A percentile compares a stretch with the other conserved stretches of the same genome.
These are phyloP conservation scores for Cryptus viduatorius DNA, from an alignment of 2,888 invertebrate species.

Conservation along the genomic window DNA sequence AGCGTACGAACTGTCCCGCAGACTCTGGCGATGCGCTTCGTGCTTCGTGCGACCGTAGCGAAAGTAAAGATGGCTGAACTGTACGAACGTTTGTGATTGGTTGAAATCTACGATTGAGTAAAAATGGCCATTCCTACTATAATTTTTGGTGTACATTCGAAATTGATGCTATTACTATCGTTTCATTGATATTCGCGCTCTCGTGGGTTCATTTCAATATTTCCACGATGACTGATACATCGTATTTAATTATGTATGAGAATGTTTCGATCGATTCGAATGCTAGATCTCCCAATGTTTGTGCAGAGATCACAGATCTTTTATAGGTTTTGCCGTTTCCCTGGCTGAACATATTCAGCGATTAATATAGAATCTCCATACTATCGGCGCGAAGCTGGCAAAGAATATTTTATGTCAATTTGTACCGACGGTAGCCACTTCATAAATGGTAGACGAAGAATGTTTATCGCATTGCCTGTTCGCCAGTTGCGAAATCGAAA, in stretches of 20 bases:
- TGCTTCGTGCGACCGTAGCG: constrained; percentile 81
- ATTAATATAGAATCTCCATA: constrained; percentile 19
- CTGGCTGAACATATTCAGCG: constrained; percentile 29
- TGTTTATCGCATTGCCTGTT: background rate
- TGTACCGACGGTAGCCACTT: background rate
- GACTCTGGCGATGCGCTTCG: constrained; percentile 63
- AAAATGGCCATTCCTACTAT: constrained; percentile 65
- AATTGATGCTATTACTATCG: constrained; percentile 46
- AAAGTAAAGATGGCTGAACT: constrained; percentile 79
- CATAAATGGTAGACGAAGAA: background rate
- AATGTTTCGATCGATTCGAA: constrained; percentile 19
- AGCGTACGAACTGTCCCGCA: constrained; percentile 72
- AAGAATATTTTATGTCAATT: background rate
- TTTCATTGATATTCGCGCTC: constrained; percentile 1
- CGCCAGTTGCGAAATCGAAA: background rate
- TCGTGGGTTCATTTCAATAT: background rate
- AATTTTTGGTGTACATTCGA: constrained; percentile 61
- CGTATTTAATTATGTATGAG: background rate
- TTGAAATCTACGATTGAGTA: constrained; percentile 54
- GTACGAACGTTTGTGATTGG: constrained; percentile 68
- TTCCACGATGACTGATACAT: background rate
- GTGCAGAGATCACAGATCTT: constrained; percentile 40
- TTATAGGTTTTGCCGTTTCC: constrained; percentile 37
- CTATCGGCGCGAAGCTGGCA: background rate
- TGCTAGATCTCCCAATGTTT: constrained; percentile 27